Percentiles rank a stretch among this genome's conserved stretches.
phyloP scores from a whole-genome alignment of 2,888 invertebrate genomes.

The Hedychridium roseum region DNA sequence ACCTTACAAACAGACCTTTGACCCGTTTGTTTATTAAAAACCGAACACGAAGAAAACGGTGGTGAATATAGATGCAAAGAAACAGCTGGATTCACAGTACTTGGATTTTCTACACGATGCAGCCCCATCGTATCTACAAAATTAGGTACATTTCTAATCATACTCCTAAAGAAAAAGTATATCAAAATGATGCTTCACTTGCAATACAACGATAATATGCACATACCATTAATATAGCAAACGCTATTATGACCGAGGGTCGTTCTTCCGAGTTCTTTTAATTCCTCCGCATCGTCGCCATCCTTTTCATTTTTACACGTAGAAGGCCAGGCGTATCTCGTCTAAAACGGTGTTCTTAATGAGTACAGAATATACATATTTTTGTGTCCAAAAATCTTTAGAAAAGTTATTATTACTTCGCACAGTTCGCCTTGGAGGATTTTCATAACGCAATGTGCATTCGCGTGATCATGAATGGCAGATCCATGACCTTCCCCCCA shows the following conservation, averaged over 20 bases:
- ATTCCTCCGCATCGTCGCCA: constrained; percentile 59
- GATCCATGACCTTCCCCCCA: constrained; percentile 97
- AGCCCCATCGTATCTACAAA: constrained; percentile 88
- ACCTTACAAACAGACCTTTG: constrained; percentile 75
- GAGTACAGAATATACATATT: not conserved
- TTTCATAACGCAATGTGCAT: constrained; percentile 98
- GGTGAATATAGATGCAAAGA: constrained; percentile 96
- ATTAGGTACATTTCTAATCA: not conserved
- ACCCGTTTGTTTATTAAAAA: constrained; percentile 92
- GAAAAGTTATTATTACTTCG: constrained; percentile 69
- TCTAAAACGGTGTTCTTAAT: too few species aligned
- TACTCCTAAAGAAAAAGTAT: not conserved
- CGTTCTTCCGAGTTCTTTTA: constrained; percentile 74
- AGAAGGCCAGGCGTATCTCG: constrained; percentile 80
- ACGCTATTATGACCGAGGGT: constrained; percentile 80
- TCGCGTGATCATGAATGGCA: constrained; percentile 94
- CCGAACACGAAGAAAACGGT: constrained; percentile 86
- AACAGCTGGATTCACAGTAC: constrained; percentile 86
- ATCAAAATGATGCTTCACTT: constrained; percentile 4
- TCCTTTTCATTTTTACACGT: constrained; percentile 59
- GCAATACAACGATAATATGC: too few species aligned
- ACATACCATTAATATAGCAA: constrained; percentile 93
- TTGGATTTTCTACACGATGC: constrained; percentile 95
- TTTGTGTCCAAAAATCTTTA: not conserved
- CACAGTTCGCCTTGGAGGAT: constrained; percentile 82